These are phyloP conservation scores for Drosophila nigromelanica DNA, from an alignment of 1,140 invertebrate species.

Conservation along the genomic window DNA sequence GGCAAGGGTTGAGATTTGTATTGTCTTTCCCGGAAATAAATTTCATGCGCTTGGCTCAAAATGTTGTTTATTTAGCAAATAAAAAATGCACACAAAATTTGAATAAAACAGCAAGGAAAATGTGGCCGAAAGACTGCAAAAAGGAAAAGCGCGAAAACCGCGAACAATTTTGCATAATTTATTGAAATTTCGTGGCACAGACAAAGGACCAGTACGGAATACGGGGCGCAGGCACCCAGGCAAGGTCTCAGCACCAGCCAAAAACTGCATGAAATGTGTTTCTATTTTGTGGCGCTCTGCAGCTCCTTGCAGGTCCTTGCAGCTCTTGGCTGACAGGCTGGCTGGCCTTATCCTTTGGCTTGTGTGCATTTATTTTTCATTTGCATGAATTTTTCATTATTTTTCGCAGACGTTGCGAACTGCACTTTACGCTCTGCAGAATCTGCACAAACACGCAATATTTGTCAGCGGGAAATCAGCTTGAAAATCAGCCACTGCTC, in stretches of 20 bases:
- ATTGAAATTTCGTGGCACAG: constrained; percentile 78
- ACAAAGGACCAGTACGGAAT: constrained; percentile 50
- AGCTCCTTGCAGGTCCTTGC: constrained; percentile 7
- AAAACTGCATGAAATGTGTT: constrained; percentile 76
- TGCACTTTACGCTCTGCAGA: constrained; percentile 77
- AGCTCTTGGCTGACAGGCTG: constrained; percentile 20
- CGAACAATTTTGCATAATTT: constrained; percentile 80
- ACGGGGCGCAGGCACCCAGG: neutral
- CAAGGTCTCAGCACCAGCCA: constrained; percentile 19
- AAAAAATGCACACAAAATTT: constrained; percentile 80
- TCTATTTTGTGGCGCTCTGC: constrained; percentile 58
- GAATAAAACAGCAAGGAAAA: constrained; percentile 74
- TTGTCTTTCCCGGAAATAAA: constrained; percentile 30
- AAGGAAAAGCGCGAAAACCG: constrained; percentile 74
- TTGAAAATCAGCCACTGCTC: constrained; percentile 60
- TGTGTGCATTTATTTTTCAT: constrained; percentile 83
- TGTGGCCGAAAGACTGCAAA: constrained; percentile 31
- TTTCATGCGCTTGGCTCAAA: constrained; percentile 45
- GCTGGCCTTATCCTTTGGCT: constrained; percentile 75
- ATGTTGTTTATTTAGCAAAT: constrained; percentile 69
- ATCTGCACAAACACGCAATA: constrained; percentile 80
- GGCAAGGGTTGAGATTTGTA: constrained; percentile 58
- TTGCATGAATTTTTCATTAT: constrained; percentile 83
- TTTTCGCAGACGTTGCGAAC: constrained; percentile 72
- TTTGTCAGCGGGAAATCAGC: constrained; percentile 79